Percentiles rank a stretch among this genome's conserved stretches.
These are phyloP conservation scores for Alfaro cultratus DNA, from an alignment of 2,797 vertebrate species.

Conservation along the genomic window DNA sequence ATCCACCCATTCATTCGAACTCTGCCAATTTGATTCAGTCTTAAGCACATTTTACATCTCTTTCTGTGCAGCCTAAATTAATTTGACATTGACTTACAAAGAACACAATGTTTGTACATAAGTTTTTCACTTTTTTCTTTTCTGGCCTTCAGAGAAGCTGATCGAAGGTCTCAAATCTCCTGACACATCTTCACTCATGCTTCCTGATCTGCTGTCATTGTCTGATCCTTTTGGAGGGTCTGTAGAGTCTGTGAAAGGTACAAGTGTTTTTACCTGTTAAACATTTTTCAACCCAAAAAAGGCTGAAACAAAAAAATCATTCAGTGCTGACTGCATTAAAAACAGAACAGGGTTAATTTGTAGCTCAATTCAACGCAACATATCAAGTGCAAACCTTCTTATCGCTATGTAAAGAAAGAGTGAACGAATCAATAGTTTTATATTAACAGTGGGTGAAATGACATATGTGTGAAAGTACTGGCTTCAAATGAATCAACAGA, in stretches of 20 bases:
- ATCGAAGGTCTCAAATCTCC: conserved; percentile 99
- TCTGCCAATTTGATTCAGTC: not conserved
- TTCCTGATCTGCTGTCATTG: conserved; percentile 93
- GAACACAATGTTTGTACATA: not conserved
- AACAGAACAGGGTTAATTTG: not conserved
- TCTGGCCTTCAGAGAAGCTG: conserved; percentile 89
- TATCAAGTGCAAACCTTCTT: conserved; percentile 6
- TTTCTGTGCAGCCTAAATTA: not conserved
- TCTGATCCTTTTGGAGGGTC: conserved; percentile 94
- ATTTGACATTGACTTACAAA: too few relatives aligned
- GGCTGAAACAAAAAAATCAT: not conserved
- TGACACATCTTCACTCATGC: conserved; percentile 92
- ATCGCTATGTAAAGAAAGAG: conserved; percentile 7
- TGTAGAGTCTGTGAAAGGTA: conserved; percentile 87
- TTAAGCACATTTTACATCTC: not conserved
- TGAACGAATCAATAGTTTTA: conserved; percentile 10
- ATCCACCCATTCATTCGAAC: not conserved
- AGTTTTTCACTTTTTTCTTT: not conserved
- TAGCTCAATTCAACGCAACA: not conserved
- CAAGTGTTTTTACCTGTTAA: not conserved
- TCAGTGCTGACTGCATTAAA: not conserved
- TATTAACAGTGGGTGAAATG: not conserved
- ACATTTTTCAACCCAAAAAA: not conserved
- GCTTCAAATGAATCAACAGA: not conserved
- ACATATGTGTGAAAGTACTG: not conserved